Conservation (phyloP, 2,888 invertebrate species). For the Cistogaster globosa region DNA sequence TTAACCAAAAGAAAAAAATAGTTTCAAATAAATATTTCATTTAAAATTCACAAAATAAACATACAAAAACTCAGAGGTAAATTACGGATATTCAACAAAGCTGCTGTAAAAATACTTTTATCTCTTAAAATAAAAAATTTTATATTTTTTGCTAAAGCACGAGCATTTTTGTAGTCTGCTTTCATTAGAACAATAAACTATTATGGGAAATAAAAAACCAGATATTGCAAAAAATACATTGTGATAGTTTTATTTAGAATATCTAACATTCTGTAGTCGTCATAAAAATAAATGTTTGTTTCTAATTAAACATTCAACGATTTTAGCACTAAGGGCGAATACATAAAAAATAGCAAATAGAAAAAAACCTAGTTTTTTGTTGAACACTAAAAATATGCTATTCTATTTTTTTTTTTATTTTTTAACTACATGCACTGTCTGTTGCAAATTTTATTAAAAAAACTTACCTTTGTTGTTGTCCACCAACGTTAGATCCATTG, state of each 20-base stretch:
- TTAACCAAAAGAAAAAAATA: not conserved
- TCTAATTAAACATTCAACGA: constrained; percentile 71
- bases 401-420: not conserved
- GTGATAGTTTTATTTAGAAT: constrained; percentile 51
- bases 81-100: constrained; percentile 47
- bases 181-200: constrained; percentile 41
- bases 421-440: not conserved
- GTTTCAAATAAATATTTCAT: no score
- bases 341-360: not conserved
- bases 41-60: not conserved
- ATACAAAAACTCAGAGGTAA: not conserved
- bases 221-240: constrained; percentile 7
- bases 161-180: constrained; percentile 16
- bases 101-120: constrained; percentile 40
- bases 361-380: constrained; percentile 8
- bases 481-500: constrained; percentile 68
- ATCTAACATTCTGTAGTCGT: constrained; percentile 32
- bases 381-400: constrained; percentile 10
- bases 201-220: constrained; percentile 12
- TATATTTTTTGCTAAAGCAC: constrained; percentile 33
- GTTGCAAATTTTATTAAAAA: constrained; percentile 26
- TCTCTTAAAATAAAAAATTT: constrained; percentile 7
- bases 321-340: constrained; percentile 56
- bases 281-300: constrained; percentile 71
- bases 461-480: constrained; percentile 79